Conservation (phyloP, 2,113 vertebrate genomes). For the Pogonocichla stellata region DNA sequence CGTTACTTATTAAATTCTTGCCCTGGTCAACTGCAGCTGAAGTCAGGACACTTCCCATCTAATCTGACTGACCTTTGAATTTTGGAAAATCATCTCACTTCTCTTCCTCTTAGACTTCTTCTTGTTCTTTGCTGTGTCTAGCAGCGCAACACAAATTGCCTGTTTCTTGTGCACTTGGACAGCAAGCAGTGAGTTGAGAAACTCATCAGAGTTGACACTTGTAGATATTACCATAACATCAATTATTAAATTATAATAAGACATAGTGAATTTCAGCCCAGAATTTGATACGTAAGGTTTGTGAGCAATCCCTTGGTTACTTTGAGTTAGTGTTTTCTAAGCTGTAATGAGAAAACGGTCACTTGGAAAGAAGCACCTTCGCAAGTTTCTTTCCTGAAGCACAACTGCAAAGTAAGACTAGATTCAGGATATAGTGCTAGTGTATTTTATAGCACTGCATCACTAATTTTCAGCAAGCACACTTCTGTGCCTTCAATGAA, state of each 20-base stretch:
- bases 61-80: neutral
- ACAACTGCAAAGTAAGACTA: neutral
- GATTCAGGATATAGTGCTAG: neutral
- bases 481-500: neutral
- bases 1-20: neutral
- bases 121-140: neutral
- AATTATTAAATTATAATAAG: neutral
- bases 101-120: neutral
- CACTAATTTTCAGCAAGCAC: neutral
- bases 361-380: neutral
- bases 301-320: neutral
- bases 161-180: neutral
- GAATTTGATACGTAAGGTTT: neutral
- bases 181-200: neutral
- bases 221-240: neutral
- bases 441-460: neutral
- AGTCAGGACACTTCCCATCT: neutral
- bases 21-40: neutral
- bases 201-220: neutral
- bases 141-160: neutral
- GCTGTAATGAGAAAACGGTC: neutral
- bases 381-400: neutral
- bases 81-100: neutral
- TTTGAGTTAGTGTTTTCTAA: neutral
- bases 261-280: neutral